A percentile compares a stretch with the other conserved stretches of the same genome.
Conservation (phyloP, 2,888 invertebrate species). For the Spisula subtruncata region DNA sequence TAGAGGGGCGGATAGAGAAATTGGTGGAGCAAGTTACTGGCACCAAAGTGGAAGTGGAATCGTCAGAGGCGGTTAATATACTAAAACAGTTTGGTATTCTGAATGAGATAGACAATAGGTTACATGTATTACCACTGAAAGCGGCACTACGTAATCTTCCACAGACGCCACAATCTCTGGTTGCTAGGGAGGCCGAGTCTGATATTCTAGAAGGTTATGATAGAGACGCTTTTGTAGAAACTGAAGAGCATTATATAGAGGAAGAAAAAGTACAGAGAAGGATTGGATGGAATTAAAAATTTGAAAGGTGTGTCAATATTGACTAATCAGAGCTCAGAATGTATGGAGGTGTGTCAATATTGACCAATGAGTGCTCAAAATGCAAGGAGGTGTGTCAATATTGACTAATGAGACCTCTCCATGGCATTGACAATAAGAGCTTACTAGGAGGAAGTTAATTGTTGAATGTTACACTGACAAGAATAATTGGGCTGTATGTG, state of each 20-base stretch:
- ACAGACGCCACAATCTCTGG: conserved; percentile 78
- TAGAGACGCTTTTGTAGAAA: conserved; percentile 82
- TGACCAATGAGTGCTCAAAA: no score
- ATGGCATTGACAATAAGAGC: no score
- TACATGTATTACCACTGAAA: conserved; percentile 83
- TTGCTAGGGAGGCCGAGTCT: conserved; percentile 80
- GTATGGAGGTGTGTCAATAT: no score
- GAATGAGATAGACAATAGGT: conserved; percentile 77
- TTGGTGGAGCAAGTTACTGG: conserved; percentile 84
- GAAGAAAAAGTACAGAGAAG: conserved; percentile 79
- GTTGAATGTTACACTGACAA: no score
- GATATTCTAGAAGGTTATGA: conserved; percentile 86
- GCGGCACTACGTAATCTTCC: conserved; percentile 84
- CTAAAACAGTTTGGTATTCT: conserved; percentile 82
- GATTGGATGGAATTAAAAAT: conserved; percentile 82
- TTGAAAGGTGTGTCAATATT: no score
- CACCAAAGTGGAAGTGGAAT: conserved; percentile 79
- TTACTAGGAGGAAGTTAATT: no score
- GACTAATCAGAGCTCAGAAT: no score
- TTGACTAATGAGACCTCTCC: no score
- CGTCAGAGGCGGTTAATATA: conserved; percentile 80
- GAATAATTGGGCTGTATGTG: no score
- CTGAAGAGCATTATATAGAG: conserved; percentile 82
- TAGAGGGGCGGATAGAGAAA: conserved; percentile 81
- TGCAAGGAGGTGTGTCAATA: no score